Percentiles rank a stretch among this genome's conserved stretches.
Conservation (phyloP, 2,888 invertebrate genomes). For the Liopterus haemorrhoidalis region DNA sequence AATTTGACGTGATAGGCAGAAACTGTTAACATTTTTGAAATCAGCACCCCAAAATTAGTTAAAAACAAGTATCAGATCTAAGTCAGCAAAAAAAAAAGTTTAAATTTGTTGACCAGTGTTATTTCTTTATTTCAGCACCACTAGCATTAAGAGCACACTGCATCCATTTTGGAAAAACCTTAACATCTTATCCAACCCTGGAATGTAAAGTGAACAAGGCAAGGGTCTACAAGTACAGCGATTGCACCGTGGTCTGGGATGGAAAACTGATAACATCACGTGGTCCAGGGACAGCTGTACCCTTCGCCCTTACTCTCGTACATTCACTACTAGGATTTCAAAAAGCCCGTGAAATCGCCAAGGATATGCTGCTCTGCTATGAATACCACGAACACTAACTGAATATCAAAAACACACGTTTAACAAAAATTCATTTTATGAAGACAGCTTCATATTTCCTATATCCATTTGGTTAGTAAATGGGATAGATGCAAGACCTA, state of each 20-base stretch:
- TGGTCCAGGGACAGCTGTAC: slow-evolving; percentile 65
- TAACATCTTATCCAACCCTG: slow-evolving; percentile 88
- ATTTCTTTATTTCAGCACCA: slow-evolving; percentile 60
- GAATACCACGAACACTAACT: too few species aligned
- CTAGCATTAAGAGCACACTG: slow-evolving; percentile 78
- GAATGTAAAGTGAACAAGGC: slow-evolving; percentile 62
- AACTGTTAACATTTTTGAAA: too few species aligned
- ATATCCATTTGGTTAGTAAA: too few species aligned
- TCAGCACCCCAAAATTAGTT: too few species aligned
- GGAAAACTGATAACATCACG: slow-evolving; percentile 73
- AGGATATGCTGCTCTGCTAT: slow-evolving; percentile 48
- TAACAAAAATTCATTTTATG: too few species aligned
- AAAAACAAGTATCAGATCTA: too few species aligned
- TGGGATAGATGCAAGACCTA: too few species aligned
- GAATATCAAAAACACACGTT: too few species aligned
- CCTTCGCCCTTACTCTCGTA: slow-evolving; percentile 59
- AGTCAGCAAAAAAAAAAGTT: too few species aligned
- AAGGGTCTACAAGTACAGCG: slow-evolving; percentile 58
- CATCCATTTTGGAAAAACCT: slow-evolving; percentile 67
- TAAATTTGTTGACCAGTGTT: too few species aligned
- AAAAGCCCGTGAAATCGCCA: slow-evolving; percentile 49
- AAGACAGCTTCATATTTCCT: too few species aligned
- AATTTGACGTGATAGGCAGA: too few species aligned
- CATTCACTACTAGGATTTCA: slow-evolving; percentile 53
- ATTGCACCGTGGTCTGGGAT: slow-evolving; percentile 62